Evolutionary conservation across 1,140 invertebrate species (phyloP), one percentile per base, ranked within the genome.

Genomic region (Glossosoma conforme): DNA sequence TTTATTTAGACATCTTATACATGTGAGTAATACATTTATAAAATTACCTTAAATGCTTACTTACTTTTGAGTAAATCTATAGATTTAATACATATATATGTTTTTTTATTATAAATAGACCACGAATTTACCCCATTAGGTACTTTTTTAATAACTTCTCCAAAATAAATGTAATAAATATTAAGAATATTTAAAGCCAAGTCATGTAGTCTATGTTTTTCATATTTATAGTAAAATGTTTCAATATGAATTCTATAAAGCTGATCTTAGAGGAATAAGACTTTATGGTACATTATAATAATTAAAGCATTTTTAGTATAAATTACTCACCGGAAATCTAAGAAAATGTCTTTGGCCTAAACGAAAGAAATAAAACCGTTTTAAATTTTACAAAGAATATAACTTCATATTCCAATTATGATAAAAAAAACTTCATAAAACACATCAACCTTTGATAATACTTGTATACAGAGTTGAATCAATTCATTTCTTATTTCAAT

Each of bases 171-270:
- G n/a, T n/a, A n/a, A n/a, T n/a, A n/a, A 58, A 51, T 28, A 32
- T 58, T 58, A 54, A 51, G 28, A 52, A 52, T 58, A 59, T 59
- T 59, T 59, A 59, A 59, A 59, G 57, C 57, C 57, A 59, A 59
- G 53, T 55, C 30, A 56, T 56, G 46, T 59, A 59, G 57, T 59
- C 57, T 59, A 59, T 59, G 54, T 55, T 56, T 55, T 54, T 55
- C 53, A 59, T 55, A 56, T 52, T n/a, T 40, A 45, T 53, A 54
- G 47, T 53, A 47, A 47, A 46, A 49, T 50, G 47, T 51, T 25
- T 58, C 22, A 54, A 58, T 58, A 58, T 58, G 56, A 54, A 50
- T 36, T 58, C 52, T 54, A 54, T 54, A 58, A 58, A 58, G 56
- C 52, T 58, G 56, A 33, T 49, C 38, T 58, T 54, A 58, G 21